Evolutionary conservation across 2,888 invertebrate genomes (phyloP).

Genomic region (Anaspis maculata): DNA sequence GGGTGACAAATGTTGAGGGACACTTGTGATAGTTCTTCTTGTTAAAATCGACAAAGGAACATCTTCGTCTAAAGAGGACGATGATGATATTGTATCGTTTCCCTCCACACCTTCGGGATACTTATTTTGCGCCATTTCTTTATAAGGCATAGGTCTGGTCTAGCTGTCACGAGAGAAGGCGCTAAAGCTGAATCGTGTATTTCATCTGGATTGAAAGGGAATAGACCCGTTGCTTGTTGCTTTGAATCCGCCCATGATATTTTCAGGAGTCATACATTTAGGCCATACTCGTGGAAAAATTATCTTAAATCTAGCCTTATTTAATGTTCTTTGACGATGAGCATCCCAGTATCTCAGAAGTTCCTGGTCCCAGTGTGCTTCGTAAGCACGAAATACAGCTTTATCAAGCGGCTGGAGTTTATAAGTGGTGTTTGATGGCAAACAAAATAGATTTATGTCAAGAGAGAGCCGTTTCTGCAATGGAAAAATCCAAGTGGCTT

Average conservation of each 20-base stretch:
- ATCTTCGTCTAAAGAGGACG: background rate
- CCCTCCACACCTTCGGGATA: background rate
- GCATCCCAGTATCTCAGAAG: slow-evolving; percentile 25
- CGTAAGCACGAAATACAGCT: slow-evolving; percentile 27
- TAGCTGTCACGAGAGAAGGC: slow-evolving; percentile 1
- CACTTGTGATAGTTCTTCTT: background rate
- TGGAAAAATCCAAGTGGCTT: slow-evolving; percentile 26
- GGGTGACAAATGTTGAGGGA: background rate
- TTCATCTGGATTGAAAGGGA: slow-evolving; percentile 9
- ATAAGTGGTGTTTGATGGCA: slow-evolving; percentile 35
- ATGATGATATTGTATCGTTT: background rate
- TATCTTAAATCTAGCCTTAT: slow-evolving; percentile 26
- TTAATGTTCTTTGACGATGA: slow-evolving; percentile 22
- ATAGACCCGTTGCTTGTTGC: slow-evolving; percentile 15
- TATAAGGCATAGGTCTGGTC: background rate
- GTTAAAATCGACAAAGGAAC: background rate
- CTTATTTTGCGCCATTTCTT: background rate
- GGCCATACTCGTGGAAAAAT: slow-evolving; percentile 11
- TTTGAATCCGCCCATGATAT: slow-evolving; percentile 14
- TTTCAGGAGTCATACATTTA: slow-evolving; percentile 11
- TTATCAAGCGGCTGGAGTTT: slow-evolving; percentile 34
- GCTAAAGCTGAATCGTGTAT: slow-evolving; percentile 15
- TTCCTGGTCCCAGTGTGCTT: slow-evolving; percentile 32
- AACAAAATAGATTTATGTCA: slow-evolving; percentile 28
- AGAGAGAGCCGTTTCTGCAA: slow-evolving; percentile 26